phyloP scores from a whole-genome alignment of 2,888 invertebrate species.

The Campopleginae sp. region DNA sequence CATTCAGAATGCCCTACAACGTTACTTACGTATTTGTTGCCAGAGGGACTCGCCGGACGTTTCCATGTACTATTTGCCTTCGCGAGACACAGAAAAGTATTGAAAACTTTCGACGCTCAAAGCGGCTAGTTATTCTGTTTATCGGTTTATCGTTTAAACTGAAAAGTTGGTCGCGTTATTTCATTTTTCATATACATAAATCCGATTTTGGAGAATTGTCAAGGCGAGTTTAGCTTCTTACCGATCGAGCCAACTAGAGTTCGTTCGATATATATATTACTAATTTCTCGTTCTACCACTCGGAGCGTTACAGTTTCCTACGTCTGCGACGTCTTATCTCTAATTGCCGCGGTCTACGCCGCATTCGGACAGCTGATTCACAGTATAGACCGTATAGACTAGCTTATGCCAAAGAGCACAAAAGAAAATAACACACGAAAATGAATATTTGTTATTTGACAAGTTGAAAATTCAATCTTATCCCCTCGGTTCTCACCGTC shows the following conservation, averaged over 20 bases:
- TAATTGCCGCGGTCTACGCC: slow-evolving; percentile 57
- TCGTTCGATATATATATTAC: too few species aligned
- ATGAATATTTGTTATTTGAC: slow-evolving; percentile 63
- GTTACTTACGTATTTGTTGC: background rate
- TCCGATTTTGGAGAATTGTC: too few species aligned
- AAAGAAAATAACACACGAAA: slow-evolving; percentile 56
- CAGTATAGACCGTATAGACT: slow-evolving; percentile 47
- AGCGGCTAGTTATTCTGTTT: too few species aligned
- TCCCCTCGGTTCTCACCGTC: background rate
- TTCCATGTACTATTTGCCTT: background rate
- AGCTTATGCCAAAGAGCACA: slow-evolving; percentile 28
- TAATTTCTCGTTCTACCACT: too few species aligned
- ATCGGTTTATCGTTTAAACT: too few species aligned
- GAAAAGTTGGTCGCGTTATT: too few species aligned
- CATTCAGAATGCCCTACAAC: background rate
- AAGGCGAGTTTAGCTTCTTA: too few species aligned
- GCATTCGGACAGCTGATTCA: slow-evolving; percentile 73
- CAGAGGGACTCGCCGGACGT: background rate
- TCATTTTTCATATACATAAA: too few species aligned
- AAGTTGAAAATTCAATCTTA: slow-evolving; percentile 45
- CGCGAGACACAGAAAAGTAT: too few species aligned
- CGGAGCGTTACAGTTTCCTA: background rate
- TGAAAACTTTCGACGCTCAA: too few species aligned
- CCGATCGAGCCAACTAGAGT: too few species aligned
- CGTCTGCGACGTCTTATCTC: background rate